phyloP scores from a whole-genome alignment of 2,113 vertebrate species.

The Macquaria ambigua region DNA sequence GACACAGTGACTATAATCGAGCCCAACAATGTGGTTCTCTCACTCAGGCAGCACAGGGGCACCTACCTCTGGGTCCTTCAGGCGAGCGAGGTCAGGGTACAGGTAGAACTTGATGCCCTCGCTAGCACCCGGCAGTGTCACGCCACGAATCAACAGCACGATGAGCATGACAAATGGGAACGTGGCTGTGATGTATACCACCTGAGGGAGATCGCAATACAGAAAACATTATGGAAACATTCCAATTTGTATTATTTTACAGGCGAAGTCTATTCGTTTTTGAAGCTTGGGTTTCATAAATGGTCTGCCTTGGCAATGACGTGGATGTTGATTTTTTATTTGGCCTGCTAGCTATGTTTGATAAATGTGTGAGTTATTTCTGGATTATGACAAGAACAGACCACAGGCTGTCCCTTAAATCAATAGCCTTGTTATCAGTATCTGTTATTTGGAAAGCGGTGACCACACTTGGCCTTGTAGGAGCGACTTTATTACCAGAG shows the following conservation, averaged over 20 bases:
- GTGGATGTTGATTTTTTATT: not conserved
- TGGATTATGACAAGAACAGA: conserved; percentile 8
- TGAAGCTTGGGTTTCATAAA: not conserved
- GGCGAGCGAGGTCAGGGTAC: conserved; percentile 93
- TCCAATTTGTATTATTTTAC: not conserved
- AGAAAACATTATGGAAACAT: not conserved
- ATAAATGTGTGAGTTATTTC: conserved; percentile 4
- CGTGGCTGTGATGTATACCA: conserved; percentile 96
- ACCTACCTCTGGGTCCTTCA: conserved; percentile 95
- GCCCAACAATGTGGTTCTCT: not conserved
- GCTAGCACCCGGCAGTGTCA: conserved; percentile 94
- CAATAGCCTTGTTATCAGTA: conserved; percentile 27
- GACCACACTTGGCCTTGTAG: conserved; percentile 47
- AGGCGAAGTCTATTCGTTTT: not conserved
- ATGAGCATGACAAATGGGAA: conserved; percentile 98
- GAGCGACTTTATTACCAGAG: conserved; percentile 48
- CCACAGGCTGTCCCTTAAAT: conserved; percentile 33
- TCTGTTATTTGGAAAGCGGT: conserved; percentile 15
- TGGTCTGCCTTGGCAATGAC: not conserved
- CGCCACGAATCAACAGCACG: conserved; percentile 93
- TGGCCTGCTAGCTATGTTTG: not conserved
- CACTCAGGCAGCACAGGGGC: not conserved
- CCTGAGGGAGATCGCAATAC: conserved; percentile 62
- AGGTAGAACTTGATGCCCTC: conserved; percentile 98
- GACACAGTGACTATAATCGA: not conserved